Evolutionary conservation across 2,113 vertebrate species (phyloP).

Genomic region (Dicrurus megarhynchus): DNA sequence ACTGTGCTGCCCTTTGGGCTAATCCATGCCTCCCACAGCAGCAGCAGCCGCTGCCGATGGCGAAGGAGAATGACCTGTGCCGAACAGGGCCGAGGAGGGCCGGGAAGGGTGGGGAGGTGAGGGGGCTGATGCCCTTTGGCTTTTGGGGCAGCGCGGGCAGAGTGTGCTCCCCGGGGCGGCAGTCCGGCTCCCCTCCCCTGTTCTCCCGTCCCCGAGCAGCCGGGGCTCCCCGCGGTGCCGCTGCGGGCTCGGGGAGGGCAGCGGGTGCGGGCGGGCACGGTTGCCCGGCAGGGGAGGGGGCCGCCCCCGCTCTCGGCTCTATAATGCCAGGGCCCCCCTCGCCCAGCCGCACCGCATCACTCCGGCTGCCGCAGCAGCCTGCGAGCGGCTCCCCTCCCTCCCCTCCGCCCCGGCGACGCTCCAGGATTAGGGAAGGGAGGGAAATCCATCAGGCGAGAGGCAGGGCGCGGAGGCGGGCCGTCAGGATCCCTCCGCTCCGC

Average conservation of each 20-base stretch:
- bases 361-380: background rate
- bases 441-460: slow-evolving; percentile 36
- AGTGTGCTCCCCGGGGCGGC: background rate
- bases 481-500: background rate
- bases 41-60: background rate
- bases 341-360: background rate
- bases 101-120: accelerated
- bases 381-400: background rate
- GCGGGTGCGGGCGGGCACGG: background rate
- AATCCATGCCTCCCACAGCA: no score
- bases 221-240: background rate
- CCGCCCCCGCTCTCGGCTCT: background rate
- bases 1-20: background rate
- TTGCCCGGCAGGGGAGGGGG: background rate
- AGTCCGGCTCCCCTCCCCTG: background rate
- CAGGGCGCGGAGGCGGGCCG: background rate
- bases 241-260: background rate
- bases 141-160: background rate
- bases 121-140: background rate
- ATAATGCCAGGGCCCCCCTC: background rate
- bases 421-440: background rate
- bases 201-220: background rate
- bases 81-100: background rate
- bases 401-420: background rate
- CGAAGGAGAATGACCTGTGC: background rate